These are phyloP conservation scores for Falco biarmicus DNA, from an alignment of 2,797 vertebrate species.

Conservation along the genomic window DNA sequence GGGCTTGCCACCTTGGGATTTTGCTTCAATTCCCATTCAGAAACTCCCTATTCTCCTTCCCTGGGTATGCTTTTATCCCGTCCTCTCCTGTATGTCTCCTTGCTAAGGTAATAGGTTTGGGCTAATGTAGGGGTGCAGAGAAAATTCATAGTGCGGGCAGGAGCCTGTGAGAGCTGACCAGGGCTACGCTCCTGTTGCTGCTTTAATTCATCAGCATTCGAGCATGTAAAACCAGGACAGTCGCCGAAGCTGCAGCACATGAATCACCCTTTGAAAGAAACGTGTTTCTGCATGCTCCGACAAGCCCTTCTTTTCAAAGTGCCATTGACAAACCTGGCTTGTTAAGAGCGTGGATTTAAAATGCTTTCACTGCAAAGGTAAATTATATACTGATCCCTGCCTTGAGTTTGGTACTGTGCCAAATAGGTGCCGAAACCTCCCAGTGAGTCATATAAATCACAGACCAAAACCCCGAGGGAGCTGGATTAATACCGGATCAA, in stretches of 20 bases:
- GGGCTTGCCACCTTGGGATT: neutral
- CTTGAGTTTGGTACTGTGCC: slow-evolving; percentile 57
- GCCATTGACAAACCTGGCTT: slow-evolving; percentile 47
- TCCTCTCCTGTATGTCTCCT: neutral
- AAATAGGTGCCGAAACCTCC: slow-evolving; percentile 57
- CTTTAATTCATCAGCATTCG: slow-evolving; percentile 41
- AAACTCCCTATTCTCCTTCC: neutral
- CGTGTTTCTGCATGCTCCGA: slow-evolving; percentile 48
- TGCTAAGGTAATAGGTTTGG: neutral
- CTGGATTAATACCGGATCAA: slow-evolving; percentile 64
- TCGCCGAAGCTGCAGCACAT: neutral
- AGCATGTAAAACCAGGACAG: slow-evolving; percentile 57
- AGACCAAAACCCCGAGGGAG: slow-evolving; percentile 18
- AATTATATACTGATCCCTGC: slow-evolving; percentile 53
- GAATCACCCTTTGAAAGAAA: slow-evolving; percentile 57
- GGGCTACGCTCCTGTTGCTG: neutral
- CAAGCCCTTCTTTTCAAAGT: slow-evolving; percentile 56
- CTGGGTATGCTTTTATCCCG: neutral
- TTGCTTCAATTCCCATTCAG: neutral
- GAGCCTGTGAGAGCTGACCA: slow-evolving; percentile 1
- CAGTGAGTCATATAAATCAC: slow-evolving; percentile 64
- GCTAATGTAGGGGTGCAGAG: neutral
- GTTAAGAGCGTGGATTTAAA: slow-evolving; percentile 3
- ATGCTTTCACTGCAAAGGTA: slow-evolving; percentile 62
- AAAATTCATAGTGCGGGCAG: neutral